Percentiles rank a stretch among this genome's conserved stretches.
These are phyloP conservation scores for Leguminivora glycinivorella DNA, from an alignment of 1,140 invertebrate genomes.

Conservation along the genomic window DNA sequence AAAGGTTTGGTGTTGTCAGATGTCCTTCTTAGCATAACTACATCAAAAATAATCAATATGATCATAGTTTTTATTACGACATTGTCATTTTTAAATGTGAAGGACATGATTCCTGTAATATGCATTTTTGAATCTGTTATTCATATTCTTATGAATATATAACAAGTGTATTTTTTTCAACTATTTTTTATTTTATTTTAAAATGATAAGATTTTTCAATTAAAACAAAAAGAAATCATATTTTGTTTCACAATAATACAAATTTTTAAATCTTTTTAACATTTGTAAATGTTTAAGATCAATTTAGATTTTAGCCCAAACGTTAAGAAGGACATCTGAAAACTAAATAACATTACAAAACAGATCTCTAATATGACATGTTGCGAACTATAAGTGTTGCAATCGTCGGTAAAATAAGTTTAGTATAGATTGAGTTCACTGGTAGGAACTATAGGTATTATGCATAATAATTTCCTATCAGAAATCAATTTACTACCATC, in stretches of 20 bases:
- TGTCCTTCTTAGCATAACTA: slow-evolving; percentile 55
- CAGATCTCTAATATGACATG: slow-evolving; percentile 70
- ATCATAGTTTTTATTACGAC: not conserved
- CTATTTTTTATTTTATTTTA: slow-evolving; percentile 25
- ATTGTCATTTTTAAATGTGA: slow-evolving; percentile 5
- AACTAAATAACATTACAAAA: slow-evolving; percentile 41
- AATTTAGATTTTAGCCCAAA: not conserved
- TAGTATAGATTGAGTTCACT: slow-evolving; percentile 53
- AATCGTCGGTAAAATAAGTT: slow-evolving; percentile 71
- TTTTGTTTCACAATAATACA: too few species aligned
- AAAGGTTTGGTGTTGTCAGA: slow-evolving; percentile 57
- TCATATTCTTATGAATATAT: not conserved
- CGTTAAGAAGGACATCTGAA: slow-evolving; percentile 41
- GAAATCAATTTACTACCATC: too few species aligned
- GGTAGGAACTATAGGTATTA: not conserved
- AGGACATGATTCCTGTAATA: not conserved
- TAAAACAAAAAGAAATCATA: too few species aligned
- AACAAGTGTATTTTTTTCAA: not conserved
- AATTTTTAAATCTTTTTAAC: slow-evolving; percentile 34
- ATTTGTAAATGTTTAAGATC: slow-evolving; percentile 12
- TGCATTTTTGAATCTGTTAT: not conserved
- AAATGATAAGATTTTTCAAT: slow-evolving; percentile 14
- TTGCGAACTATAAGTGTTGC: slow-evolving; percentile 75
- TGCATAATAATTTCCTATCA: not conserved
- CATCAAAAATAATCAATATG: not conserved